A percentile compares a stretch with the other conserved stretches of the same genome.
These are phyloP conservation scores for Bombus sylvicola DNA, from an alignment of 1,140 invertebrate genomes.

Conservation along the genomic window DNA sequence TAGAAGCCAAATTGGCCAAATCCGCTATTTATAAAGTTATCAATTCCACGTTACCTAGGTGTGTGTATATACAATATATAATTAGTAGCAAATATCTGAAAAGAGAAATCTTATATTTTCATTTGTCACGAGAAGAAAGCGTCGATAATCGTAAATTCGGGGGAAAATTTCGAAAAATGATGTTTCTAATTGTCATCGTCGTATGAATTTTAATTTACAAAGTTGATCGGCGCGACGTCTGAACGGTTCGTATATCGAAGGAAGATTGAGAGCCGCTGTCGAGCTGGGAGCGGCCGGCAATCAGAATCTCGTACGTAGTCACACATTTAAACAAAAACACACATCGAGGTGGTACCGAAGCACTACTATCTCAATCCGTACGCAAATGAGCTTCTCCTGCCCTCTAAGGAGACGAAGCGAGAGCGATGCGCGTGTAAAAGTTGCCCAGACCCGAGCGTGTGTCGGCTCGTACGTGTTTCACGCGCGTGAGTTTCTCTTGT, in stretches of 20 bases:
- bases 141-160: neutral
- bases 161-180: neutral
- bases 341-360: constrained; percentile 73
- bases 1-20: too few relatives aligned
- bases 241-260: neutral
- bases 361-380: constrained; percentile 81
- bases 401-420: constrained; percentile 70
- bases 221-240: neutral
- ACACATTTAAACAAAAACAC: constrained; percentile 77
- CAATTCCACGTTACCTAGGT: neutral
- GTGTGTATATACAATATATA: too few relatives aligned
- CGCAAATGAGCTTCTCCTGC: constrained; percentile 78
- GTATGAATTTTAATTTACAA: neutral
- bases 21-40: neutral
- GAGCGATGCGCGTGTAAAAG: constrained; percentile 66
- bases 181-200: neutral
- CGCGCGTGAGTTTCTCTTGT: neutral
- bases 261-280: constrained; percentile 55
- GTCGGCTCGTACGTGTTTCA: constrained; percentile 17
- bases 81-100: too few relatives aligned
- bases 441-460: neutral
- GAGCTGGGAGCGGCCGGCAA: constrained; percentile 72
- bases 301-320: constrained; percentile 75
- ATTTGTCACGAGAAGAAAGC: neutral
- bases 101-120: neutral